Evolutionary conservation across 2,888 invertebrate species (phyloP).

Genomic region (Cheilosia variabilis): DNA sequence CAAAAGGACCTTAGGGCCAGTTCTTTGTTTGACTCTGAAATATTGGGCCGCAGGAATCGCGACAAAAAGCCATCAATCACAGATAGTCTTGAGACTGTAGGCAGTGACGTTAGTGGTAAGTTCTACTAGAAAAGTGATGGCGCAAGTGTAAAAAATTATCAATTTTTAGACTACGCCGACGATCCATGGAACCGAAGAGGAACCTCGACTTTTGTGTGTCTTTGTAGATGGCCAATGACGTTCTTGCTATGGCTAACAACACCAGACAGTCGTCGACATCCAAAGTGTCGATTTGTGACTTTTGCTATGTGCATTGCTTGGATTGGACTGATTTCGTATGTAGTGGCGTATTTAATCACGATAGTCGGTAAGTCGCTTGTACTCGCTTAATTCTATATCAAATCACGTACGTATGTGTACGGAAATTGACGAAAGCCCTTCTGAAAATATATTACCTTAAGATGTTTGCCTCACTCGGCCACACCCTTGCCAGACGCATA

Average conservation of each 20-base stretch:
- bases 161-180: conserved; percentile 76
- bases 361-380: conserved; percentile 89
- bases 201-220: conserved; percentile 90
- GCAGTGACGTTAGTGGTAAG: conserved; percentile 63
- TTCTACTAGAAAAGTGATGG: not conserved
- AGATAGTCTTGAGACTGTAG: conserved; percentile 49
- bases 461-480: too few species aligned
- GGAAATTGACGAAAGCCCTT: too few species aligned
- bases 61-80: conserved; percentile 43
- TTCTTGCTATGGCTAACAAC: conserved; percentile 93
- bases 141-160: not conserved
- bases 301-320: conserved; percentile 97
- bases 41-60: not conserved
- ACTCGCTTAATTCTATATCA: not conserved
- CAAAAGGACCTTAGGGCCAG: conserved; percentile 1
- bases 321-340: conserved; percentile 95
- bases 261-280: conserved; percentile 94
- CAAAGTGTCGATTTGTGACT: conserved; percentile 93
- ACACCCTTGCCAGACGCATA: too few species aligned
- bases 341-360: conserved; percentile 98
- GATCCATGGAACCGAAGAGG: conserved; percentile 87
- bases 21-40: not conserved
- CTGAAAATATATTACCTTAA: too few species aligned
- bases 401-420: too few species aligned
- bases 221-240: conserved; percentile 94